Base-by-base conservation (phyloP, 2,113 vertebrate species). In the Phyllopteryx taeniolatus region DNA sequence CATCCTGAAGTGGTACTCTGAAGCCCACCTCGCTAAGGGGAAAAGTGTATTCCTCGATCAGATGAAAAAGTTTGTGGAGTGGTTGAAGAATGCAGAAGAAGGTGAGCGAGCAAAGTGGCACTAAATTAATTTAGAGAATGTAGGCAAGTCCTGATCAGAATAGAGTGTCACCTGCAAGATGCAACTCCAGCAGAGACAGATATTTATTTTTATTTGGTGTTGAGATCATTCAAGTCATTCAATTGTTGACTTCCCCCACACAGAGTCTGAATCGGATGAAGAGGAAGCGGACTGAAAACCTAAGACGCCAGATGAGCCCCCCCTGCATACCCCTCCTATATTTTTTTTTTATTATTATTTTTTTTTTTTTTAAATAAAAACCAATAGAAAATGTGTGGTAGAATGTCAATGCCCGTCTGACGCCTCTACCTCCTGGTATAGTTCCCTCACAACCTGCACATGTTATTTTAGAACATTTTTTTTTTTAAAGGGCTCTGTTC, bases 21-120 rank as follows among this genome's bases (percentile, higher is more conserved):
- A 98, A 60, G 94, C 94, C 0, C 96, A 98, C 82, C 72, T 98
- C 72, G 93, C 95, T 78, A 99, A 98, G 90, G 97, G 97, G 72
- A 98, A 96, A 85, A 98, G 96, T 4, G 93, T 99, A 49, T 99
- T 99, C 92, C 95, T 99, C 70, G 97, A 99, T 82, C 97, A 99
- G 80, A 99, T 98, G 96, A 99, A 99, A 75, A 99, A 98, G 87
- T 99, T 99, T 76, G 96, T 99, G 1, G 98, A 99, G 85, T 99
- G 98, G 98, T 95, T 99, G 82, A 99, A 98, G 89, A 98, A 97
- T 20, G 98, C 98, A 0, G 98, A 99, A 85, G 97, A 99, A 95
- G 98, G 98, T 98, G 88, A 91, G 20, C 4, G 67, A 12, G 0
- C 44, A 49, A 22, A 67, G 27, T n/a, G n/a, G 4, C 43, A 47